A percentile compares a stretch with the other conserved stretches of the same genome.
Conservation (phyloP, 2,888 invertebrate genomes). For the Meta bourneti region DNA sequence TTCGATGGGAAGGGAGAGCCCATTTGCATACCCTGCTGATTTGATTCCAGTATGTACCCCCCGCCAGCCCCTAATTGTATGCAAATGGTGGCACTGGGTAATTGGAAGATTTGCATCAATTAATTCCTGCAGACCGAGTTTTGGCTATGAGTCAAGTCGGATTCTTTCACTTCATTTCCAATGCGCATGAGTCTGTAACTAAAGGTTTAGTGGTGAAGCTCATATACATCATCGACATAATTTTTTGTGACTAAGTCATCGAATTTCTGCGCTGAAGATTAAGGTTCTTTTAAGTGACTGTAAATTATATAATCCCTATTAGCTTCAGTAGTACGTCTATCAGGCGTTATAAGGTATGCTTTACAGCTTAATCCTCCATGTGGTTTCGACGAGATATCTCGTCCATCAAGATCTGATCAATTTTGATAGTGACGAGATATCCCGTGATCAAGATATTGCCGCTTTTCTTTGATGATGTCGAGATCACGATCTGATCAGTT, state of each 20-base stretch:
- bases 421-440: too few relatives aligned
- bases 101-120: slow-evolving; percentile 73
- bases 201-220: not conserved
- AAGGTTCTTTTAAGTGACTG: too few relatives aligned
- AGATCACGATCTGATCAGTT: too few relatives aligned
- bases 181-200: not conserved
- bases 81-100: slow-evolving; percentile 62
- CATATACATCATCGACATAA: not conserved
- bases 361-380: too few relatives aligned
- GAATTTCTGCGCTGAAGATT: not conserved
- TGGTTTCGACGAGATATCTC: too few relatives aligned
- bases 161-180: slow-evolving; percentile 38
- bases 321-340: too few relatives aligned
- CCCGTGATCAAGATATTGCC: too few relatives aligned
- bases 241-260: not conserved
- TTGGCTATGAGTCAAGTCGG: slow-evolving; percentile 45
- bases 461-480: too few relatives aligned
- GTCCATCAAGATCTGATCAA: too few relatives aligned
- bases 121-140: slow-evolving; percentile 59
- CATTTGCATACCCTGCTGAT: slow-evolving; percentile 60
- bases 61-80: slow-evolving; percentile 54
- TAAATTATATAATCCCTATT: too few relatives aligned
- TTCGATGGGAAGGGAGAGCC: slow-evolving; percentile 17
- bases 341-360: too few relatives aligned
- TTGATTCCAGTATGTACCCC: slow-evolving; percentile 19